These are phyloP conservation scores for Tangara arthus DNA, from an alignment of 2,797 vertebrate genomes.

Conservation along the genomic window DNA sequence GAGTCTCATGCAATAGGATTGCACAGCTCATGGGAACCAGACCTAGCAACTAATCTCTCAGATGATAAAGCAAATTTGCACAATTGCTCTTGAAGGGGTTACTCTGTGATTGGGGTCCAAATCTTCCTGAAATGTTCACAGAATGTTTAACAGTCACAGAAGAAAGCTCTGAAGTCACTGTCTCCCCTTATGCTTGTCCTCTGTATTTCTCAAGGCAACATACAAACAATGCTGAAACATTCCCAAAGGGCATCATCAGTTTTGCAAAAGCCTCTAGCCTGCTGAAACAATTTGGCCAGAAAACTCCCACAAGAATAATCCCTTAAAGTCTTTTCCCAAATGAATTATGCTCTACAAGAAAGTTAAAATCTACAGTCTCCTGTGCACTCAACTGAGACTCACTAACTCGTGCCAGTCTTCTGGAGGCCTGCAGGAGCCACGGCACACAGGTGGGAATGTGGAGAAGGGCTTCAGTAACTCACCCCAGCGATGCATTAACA, in stretches of 20 bases:
- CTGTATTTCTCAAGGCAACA: not conserved
- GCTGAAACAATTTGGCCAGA: not conserved
- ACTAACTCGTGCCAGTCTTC: not conserved
- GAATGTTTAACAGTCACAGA: not conserved
- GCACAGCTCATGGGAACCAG: not conserved
- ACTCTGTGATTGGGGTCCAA: not conserved
- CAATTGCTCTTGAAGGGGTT: not conserved
- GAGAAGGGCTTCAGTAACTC: not conserved
- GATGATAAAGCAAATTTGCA: not conserved
- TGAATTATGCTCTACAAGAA: not conserved
- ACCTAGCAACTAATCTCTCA: not conserved
- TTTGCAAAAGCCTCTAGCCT: not conserved
- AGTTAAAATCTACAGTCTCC: not conserved
- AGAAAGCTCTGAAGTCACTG: not conserved
- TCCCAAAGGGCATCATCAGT: not conserved
- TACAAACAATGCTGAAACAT: not conserved
- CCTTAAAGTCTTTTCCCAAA: not conserved
- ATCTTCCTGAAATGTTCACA: not conserved
- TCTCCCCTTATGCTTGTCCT: not conserved
- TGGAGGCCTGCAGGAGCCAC: not conserved
- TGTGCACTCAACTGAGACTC: not conserved
- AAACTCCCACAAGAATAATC: not conserved
- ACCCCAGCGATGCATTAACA: rapidly evolving
- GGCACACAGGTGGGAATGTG: not conserved
- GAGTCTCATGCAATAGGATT: not conserved